Conservation (phyloP, 2,113 vertebrate genomes). For the Platycercus adscitus region DNA sequence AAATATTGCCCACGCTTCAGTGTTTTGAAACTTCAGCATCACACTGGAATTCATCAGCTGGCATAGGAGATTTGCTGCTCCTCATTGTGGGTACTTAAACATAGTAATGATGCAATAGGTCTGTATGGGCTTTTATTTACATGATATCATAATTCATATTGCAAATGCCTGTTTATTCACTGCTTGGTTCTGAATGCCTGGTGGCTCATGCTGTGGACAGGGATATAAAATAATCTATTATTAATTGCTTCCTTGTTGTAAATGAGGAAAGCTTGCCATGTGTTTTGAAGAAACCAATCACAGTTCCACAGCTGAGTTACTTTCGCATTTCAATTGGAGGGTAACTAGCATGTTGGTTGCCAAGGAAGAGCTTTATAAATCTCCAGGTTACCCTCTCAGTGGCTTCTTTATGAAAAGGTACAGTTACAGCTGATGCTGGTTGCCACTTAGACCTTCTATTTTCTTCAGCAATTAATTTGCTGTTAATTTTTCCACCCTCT, state of each 20-base stretch:
- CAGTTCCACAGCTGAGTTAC: not conserved
- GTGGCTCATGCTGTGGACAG: not conserved
- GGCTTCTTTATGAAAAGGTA: not conserved
- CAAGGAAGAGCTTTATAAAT: not conserved
- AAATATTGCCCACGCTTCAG: not conserved
- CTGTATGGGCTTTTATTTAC: not conserved
- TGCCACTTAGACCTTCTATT: not conserved
- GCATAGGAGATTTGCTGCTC: not conserved
- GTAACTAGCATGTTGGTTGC: not conserved
- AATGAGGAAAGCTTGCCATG: not conserved
- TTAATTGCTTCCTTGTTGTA: fast-evolving
- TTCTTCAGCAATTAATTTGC: not conserved
- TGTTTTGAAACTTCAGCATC: not conserved
- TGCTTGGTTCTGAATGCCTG: not conserved
- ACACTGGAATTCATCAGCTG: not conserved
- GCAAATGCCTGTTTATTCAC: not conserved
- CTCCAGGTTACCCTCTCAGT: not conserved
- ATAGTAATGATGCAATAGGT: fast-evolving
- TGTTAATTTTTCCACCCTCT: not conserved
- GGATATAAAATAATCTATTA: not conserved
- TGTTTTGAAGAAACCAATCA: not conserved
- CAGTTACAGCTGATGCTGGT: not conserved
- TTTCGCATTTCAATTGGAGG: not conserved
- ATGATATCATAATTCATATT: not conserved
- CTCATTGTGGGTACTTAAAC: not conserved